A percentile compares a stretch with the other conserved stretches of the same genome.
These are phyloP conservation scores for Lepidostoma basale DNA, from an alignment of 1,140 invertebrate genomes.

Conservation along the genomic window DNA sequence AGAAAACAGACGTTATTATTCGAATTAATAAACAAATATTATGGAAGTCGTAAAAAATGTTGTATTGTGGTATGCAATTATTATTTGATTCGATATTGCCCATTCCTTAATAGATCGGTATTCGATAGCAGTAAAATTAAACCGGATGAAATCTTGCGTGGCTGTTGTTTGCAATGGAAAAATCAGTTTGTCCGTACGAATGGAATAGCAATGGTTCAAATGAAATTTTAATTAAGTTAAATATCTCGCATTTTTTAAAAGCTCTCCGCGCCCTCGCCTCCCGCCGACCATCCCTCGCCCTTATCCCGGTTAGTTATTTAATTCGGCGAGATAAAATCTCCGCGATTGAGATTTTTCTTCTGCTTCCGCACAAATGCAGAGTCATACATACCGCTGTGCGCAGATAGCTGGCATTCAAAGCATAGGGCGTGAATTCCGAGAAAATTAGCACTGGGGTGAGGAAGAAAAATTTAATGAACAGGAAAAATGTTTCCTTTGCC, in stretches of 20 bases:
- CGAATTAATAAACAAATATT: no score
- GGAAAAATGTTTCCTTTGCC: constrained; percentile 64
- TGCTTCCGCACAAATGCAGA: constrained; percentile 35
- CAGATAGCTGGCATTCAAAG: constrained; percentile 46
- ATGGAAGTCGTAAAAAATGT: no score
- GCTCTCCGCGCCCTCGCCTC: constrained; percentile 27
- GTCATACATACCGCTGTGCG: constrained; percentile 30
- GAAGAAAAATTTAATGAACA: constrained; percentile 66
- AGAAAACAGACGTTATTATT: no score
- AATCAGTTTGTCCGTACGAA: not conserved
- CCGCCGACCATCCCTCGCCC: constrained; percentile 25
- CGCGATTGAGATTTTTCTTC: constrained; percentile 58
- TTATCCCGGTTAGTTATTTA: constrained; percentile 61
- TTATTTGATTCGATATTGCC: no score
- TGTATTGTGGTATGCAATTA: no score
- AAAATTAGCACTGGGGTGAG: constrained; percentile 65
- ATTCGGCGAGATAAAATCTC: constrained; percentile 64
- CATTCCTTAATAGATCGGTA: no score
- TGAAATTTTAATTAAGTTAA: constrained; percentile 27
- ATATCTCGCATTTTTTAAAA: constrained; percentile 32
- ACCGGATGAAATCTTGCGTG: no score
- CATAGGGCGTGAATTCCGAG: constrained; percentile 63
- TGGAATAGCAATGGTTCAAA: not conserved
- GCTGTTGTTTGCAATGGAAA: no score
- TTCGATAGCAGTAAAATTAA: no score